A percentile compares a stretch with the other conserved stretches of the same genome.
Conservation (phyloP, 2,888 invertebrate species). For the Agrenia bidenticulata region DNA sequence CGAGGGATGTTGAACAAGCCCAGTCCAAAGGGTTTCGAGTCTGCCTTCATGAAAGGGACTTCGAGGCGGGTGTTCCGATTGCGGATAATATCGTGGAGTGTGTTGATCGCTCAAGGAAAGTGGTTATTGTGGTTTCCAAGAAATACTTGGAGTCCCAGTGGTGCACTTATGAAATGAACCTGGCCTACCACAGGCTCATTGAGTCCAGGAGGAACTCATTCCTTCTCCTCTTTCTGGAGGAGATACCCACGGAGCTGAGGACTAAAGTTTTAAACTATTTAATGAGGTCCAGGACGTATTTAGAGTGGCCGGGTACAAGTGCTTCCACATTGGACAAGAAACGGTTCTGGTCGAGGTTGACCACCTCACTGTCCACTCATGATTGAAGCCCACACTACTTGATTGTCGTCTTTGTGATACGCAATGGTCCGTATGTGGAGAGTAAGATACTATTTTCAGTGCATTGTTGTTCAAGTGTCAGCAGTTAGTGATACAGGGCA, state of each 20-base stretch:
- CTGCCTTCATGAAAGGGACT: constrained; percentile 71
- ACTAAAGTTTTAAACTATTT: constrained; percentile 67
- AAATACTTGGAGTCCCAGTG: constrained; percentile 68
- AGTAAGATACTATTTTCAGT: too few relatives aligned
- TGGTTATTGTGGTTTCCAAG: constrained; percentile 66
- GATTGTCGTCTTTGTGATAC: too few relatives aligned
- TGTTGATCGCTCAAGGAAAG: constrained; percentile 67
- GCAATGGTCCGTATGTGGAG: too few relatives aligned
- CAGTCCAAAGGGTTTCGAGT: constrained; percentile 57
- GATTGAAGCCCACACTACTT: too few relatives aligned
- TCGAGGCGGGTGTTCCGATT: constrained; percentile 69
- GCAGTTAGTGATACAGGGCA: too few relatives aligned
- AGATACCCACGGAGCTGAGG: constrained; percentile 64
- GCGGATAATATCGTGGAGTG: constrained; percentile 70
- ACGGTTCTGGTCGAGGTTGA: constrained; percentile 54
- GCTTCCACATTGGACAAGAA: constrained; percentile 45
- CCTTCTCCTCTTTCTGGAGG: constrained; percentile 66
- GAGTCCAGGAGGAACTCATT: constrained; percentile 63
- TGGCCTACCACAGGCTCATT: constrained; percentile 63
- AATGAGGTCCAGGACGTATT: constrained; percentile 69
- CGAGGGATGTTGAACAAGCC: constrained; percentile 16
- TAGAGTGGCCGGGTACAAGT: constrained; percentile 64
- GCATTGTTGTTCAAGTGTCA: too few relatives aligned
- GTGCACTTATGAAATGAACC: constrained; percentile 72
- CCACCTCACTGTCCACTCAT: constrained; percentile 1